phyloP scores from a whole-genome alignment of 2,888 invertebrate genomes.

The Drosophila mettleri region DNA sequence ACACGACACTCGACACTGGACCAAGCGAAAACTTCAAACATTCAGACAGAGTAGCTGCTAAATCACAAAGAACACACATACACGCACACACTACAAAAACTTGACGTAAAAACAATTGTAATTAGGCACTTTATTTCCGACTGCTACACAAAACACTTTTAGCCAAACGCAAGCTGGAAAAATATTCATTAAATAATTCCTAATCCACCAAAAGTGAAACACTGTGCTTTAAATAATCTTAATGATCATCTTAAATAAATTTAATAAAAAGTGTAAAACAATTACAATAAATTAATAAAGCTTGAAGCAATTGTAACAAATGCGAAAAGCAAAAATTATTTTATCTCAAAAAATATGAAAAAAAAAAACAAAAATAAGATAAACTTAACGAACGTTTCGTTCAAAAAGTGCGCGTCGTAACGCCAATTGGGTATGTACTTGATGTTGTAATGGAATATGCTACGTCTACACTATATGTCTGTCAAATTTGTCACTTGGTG shows the following conservation, averaged over 20 bases:
- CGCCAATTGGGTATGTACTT: conserved; percentile 81
- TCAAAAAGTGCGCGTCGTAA: conserved; percentile 48
- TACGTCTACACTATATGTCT: conserved; percentile 65
- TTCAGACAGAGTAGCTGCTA: conserved; percentile 6
- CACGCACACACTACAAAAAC: conserved; percentile 4
- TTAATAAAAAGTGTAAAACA: conserved; percentile 43
- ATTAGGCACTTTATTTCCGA: conserved; percentile 24
- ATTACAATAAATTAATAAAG: conserved; percentile 21
- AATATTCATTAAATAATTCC: conserved; percentile 1
- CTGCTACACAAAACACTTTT: conserved; percentile 47
- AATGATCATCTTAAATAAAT: conserved; percentile 27
- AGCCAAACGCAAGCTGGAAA: conserved; percentile 8
- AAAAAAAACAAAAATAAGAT: not conserved
- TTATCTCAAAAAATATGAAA: not conserved
- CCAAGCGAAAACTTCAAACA: conserved; percentile 45
- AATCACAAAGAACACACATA: conserved; percentile 23
- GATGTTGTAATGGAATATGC: conserved; percentile 83
- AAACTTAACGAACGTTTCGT: conserved; percentile 19
- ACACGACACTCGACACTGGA: conserved; percentile 54
- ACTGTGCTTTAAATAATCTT: conserved; percentile 47
- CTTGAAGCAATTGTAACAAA: not conserved
- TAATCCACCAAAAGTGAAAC: conserved; percentile 62
- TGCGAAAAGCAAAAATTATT: conserved; percentile 6
- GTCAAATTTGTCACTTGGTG: conserved; percentile 60
- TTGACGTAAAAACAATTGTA: conserved; percentile 40